Percentiles rank a stretch among this genome's conserved stretches.
Evolutionary conservation across 2,797 vertebrate species (phyloP).

Genomic region (Leuciscus waleckii): DNA sequence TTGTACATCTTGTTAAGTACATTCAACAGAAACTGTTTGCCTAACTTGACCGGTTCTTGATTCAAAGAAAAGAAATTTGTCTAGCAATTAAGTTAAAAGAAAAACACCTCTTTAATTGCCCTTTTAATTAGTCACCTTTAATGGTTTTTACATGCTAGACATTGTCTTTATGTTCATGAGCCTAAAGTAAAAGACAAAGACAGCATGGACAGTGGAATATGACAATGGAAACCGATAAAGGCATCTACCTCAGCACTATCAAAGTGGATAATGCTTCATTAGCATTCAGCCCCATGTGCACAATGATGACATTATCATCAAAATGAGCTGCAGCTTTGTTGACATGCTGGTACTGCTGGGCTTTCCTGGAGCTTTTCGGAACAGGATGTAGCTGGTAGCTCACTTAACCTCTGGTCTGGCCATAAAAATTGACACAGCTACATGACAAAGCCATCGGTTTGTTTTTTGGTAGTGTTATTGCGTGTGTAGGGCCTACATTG

Average conservation of each 20-base stretch:
- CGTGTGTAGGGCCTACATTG: conserved; percentile 11
- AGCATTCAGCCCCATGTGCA: conserved; percentile 61
- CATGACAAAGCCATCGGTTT: conserved; percentile 23
- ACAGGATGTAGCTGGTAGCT: conserved; percentile 51
- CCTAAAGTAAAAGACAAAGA: conserved; percentile 21
- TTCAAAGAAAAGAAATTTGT: background rate
- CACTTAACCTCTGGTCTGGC: conserved; percentile 26
- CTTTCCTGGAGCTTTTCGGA: conserved; percentile 67
- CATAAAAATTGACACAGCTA: conserved; percentile 34
- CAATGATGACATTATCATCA: conserved; percentile 69
- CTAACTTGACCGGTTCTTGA: background rate
- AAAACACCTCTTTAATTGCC: background rate
- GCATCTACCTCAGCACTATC: conserved; percentile 52
- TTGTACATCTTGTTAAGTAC: background rate
- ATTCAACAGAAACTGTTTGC: background rate
- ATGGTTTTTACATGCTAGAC: conserved; percentile 4
- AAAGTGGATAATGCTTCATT: conserved; percentile 60
- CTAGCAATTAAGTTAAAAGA: background rate
- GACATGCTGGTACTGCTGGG: conserved; percentile 53
- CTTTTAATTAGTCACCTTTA: background rate
- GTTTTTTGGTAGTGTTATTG: background rate
- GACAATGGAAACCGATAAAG: conserved; percentile 59
- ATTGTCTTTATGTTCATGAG: conserved; percentile 50
- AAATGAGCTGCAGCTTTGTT: conserved; percentile 55
- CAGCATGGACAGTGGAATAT: background rate